Percentiles rank a stretch among this genome's conserved stretches.
Evolutionary conservation across 2,113 vertebrate genomes (phyloP).

Genomic region (Plectropomus leopardus): DNA sequence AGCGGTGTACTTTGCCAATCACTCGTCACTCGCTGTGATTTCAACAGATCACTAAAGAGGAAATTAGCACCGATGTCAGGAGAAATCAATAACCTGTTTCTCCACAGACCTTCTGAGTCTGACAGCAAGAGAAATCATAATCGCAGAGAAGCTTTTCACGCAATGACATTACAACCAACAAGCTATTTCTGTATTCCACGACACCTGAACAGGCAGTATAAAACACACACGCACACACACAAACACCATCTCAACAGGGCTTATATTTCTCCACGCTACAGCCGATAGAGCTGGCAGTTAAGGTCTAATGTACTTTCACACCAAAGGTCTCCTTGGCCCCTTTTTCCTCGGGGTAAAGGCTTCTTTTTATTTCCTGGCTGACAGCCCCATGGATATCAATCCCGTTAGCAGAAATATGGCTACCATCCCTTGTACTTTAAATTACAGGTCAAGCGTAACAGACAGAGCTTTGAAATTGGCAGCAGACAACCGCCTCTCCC

Average conservation of each 20-base stretch:
- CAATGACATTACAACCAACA: neutral
- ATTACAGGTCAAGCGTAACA: slow-evolving; percentile 49
- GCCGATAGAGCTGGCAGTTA: slow-evolving; percentile 45
- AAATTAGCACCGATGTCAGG: slow-evolving; percentile 52
- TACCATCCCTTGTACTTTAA: slow-evolving; percentile 46
- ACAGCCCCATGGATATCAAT: slow-evolving; percentile 56
- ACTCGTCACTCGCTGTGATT: slow-evolving; percentile 35
- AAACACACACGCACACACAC: slow-evolving; percentile 17
- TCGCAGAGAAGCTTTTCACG: slow-evolving; percentile 10
- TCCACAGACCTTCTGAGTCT: slow-evolving; percentile 18
- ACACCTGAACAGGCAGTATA: slow-evolving; percentile 1
- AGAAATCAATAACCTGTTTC: slow-evolving; percentile 59
- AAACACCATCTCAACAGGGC: slow-evolving; percentile 14
- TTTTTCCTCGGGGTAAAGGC: slow-evolving; percentile 38
- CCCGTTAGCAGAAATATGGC: slow-evolving; percentile 54
- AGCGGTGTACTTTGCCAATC: slow-evolving; percentile 11
- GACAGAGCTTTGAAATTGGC: slow-evolving; percentile 53
- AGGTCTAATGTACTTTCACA: slow-evolving; percentile 29
- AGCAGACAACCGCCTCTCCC: slow-evolving; percentile 8
- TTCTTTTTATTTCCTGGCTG: slow-evolving; percentile 58
- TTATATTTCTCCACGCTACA: slow-evolving; percentile 42
- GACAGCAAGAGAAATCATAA: slow-evolving; percentile 10
- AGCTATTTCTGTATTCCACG: slow-evolving; percentile 2
- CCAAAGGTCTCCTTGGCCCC: neutral
- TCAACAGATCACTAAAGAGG: slow-evolving; percentile 27